Conservation (phyloP, 2,888 invertebrate species). For the Emmelina monodactyla region DNA sequence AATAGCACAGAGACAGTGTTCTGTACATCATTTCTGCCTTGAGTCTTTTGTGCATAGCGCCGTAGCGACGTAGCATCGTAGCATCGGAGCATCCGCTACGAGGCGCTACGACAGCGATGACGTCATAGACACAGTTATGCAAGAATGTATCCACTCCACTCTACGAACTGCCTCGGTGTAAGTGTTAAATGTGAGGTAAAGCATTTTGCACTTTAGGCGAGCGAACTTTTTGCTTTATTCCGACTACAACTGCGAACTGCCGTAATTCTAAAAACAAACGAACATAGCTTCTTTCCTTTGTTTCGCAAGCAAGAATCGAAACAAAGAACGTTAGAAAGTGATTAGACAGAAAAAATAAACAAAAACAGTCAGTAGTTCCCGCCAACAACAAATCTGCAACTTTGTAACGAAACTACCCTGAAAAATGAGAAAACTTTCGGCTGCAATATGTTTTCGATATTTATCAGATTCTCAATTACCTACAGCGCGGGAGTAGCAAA, state of each 20-base stretch:
- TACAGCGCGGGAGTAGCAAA: neutral
- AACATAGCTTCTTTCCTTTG: neutral
- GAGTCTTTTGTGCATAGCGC: too few species aligned
- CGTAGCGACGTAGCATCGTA: too few species aligned
- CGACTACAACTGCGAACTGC: neutral
- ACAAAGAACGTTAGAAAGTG: neutral
- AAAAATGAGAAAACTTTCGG: slow-evolving; percentile 1
- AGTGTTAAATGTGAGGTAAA: neutral
- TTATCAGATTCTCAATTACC: slow-evolving; percentile 17
- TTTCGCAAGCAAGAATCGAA: neutral
- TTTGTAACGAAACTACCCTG: neutral
- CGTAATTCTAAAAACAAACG: neutral
- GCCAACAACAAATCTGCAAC: neutral
- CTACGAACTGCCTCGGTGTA: neutral
- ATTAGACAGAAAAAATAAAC: neutral
- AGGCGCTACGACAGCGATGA: too few species aligned
- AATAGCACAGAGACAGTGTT: too few species aligned
- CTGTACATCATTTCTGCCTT: too few species aligned
- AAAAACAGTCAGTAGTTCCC: neutral
- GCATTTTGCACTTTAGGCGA: neutral
- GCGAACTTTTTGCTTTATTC: neutral
- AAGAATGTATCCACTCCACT: neutral
- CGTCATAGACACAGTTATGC: neutral
- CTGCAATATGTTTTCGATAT: slow-evolving; percentile 14
- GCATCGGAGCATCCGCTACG: too few species aligned